Evolutionary conservation across 2,888 invertebrate genomes (phyloP), one percentile per base, ranked within the genome.

Genomic region (Synergus laeviventris): DNA sequence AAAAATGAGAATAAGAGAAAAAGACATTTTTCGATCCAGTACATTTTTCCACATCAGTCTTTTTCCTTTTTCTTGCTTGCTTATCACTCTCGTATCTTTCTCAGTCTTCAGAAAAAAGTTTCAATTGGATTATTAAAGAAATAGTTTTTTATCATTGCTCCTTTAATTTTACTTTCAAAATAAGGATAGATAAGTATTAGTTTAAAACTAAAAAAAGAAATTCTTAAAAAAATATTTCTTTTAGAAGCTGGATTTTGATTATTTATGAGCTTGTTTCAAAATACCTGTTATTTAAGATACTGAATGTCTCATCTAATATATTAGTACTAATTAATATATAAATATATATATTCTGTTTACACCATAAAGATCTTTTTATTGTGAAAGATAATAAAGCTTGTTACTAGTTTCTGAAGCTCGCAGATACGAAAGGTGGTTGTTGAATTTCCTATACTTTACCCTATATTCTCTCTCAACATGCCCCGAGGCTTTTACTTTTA

Each of bases 401-500:
- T 4, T 56, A 21, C 21, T 2, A 56, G 14, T n/a, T 49, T 70
- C 31, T 36, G 1, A 45, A 31, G 31, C 12, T 31, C 31, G 31
- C 1, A 45, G 31, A 49, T 36, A 49, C n/a, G 70, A 49, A 49
- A 70, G 36, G 49, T 70, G 1, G 49, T n/a, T 31, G 49, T 49
- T 70, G 49, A 2, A 49, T 49, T 70, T 16, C 36, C n/a, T 1
- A 70, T 18, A 54, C 31, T n/a, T 24, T 66, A 45, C 1, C 31
- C 24, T 36, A 66, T 24, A 70, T 70, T 70, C 18, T 54, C 12
- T n/a, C n/a, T 31, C 31, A 54, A 31, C 16, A 70, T 70, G 11
- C 49, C 70, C 12, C n/a, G 49, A 31, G 31, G 70, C 49, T 49
- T 70, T 11, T 31, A 70, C 45, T 31, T 49, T 49, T 70, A 49